Percentiles rank a stretch among this genome's conserved stretches.
phyloP scores from a whole-genome alignment of 2,888 invertebrate genomes.

The Imbricaverruca yamaguchii region DNA sequence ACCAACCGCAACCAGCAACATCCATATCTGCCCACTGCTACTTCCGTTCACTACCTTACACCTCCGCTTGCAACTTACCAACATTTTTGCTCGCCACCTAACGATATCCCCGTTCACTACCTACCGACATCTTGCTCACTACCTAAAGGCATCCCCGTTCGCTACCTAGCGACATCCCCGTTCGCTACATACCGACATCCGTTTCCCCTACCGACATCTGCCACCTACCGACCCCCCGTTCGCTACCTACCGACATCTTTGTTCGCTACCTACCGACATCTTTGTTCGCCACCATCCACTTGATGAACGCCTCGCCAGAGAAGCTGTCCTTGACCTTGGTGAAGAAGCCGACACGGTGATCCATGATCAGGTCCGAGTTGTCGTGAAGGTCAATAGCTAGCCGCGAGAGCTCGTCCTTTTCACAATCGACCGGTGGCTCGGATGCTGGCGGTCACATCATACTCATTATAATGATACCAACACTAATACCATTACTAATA shows the following conservation, averaged over 20 bases:
- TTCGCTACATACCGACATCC: background rate
- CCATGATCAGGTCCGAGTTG: constrained; percentile 2
- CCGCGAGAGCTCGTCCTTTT: background rate
- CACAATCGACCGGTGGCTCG: background rate
- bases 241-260: background rate
- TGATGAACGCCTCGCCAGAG: constrained; percentile 24
- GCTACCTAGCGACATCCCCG: background rate
- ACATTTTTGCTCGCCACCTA: background rate
- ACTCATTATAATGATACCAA: too few relatives aligned
- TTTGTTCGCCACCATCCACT: constrained; percentile 22
- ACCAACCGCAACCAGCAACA: too few relatives aligned
- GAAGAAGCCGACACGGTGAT: constrained; percentile 4
- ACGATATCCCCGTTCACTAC: background rate
- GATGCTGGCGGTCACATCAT: background rate
- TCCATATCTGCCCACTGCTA: too few relatives aligned
- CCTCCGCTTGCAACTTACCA: background rate
- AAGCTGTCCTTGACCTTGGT: constrained; percentile 20
- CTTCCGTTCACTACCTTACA: too few relatives aligned
- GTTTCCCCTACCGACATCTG: background rate
- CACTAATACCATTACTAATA: too few relatives aligned
- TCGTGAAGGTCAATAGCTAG: constrained; percentile 8
- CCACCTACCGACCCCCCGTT: constrained; percentile 4
- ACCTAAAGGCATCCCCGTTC: background rate
- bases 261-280: background rate
- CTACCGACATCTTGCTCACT: too few relatives aligned